Conservation (phyloP, 1,140 invertebrate genomes). For the Chironomus tepperi region DNA sequence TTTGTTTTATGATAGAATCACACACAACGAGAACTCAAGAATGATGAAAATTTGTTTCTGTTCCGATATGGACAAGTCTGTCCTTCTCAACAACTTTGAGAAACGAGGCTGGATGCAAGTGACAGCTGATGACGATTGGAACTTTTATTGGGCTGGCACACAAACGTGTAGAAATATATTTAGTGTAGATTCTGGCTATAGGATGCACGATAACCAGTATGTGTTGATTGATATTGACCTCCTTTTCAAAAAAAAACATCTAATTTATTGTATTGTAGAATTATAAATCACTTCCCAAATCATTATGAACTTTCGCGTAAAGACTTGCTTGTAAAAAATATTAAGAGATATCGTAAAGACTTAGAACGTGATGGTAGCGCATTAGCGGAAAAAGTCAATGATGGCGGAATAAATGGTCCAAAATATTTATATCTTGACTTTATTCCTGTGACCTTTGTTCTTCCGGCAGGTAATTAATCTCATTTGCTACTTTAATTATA, state of each 20-base stretch:
- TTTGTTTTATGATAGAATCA: not conserved
- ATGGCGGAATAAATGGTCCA: conserved; percentile 57
- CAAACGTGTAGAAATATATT: conserved; percentile 84
- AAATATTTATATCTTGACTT: conserved; percentile 80
- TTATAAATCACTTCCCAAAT: conserved; percentile 88
- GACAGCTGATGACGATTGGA: conserved; percentile 89
- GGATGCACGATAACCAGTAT: conserved; percentile 87
- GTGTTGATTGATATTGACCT: conserved; percentile 29
- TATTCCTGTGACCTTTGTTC: conserved; percentile 84
- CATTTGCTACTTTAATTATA: not conserved
- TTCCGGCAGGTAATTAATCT: conserved; percentile 59
- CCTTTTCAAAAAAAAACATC: not conserved
- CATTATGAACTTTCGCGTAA: conserved; percentile 92
- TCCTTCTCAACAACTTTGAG: conserved; percentile 87
- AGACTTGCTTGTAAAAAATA: conserved; percentile 91
- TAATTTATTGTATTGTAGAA: conserved; percentile 31
- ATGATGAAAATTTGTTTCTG: conserved; percentile 66
- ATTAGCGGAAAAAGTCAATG: conserved; percentile 60
- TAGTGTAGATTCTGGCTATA: conserved; percentile 84
- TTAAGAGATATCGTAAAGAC: conserved; percentile 87
- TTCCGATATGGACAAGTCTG: conserved; percentile 92
- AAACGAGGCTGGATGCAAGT: conserved; percentile 87
- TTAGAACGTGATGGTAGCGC: conserved; percentile 82
- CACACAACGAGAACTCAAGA: conserved; percentile 33
- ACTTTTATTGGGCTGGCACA: conserved; percentile 92